A percentile compares a stretch with the other conserved stretches of the same genome.
These are phyloP conservation scores for Chrysolophus pictus DNA, from an alignment of 2,797 vertebrate genomes.

Conservation along the genomic window DNA sequence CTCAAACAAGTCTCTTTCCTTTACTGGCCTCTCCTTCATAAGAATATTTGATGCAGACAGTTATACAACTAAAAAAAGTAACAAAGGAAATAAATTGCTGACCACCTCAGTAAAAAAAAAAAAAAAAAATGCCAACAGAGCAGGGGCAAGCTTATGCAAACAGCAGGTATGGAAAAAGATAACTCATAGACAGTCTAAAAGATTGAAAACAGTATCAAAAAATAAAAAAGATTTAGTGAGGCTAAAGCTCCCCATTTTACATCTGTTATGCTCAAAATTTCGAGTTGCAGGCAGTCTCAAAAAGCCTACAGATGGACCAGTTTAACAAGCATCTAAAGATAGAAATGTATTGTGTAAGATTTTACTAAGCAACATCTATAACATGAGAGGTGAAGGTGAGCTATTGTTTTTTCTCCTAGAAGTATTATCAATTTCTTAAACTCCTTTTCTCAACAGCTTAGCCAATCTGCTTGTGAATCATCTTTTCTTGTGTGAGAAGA, in stretches of 20 bases:
- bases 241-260: not conserved
- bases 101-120: no score
- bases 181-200: not conserved
- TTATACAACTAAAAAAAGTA: no score
- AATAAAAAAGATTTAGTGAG: not conserved
- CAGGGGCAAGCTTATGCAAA: not conserved
- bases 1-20: no score
- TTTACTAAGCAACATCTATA: not conserved
- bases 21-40: no score
- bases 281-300: not conserved
- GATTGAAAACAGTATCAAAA: no score
- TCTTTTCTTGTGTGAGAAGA: no score
- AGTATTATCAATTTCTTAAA: not conserved
- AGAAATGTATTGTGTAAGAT: fast-evolving
- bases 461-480: not conserved
- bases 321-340: not conserved
- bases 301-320: not conserved
- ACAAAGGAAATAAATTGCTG: no score
- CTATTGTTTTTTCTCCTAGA: not conserved
- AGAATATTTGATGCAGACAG: no score
- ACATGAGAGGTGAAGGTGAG: not conserved
- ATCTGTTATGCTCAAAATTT: not conserved
- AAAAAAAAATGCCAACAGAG: no score
- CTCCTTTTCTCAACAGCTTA: not conserved
- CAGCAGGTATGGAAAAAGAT: fast-evolving